Conservation (phyloP, 1,140 invertebrate species). For the Achroia grisella region DNA sequence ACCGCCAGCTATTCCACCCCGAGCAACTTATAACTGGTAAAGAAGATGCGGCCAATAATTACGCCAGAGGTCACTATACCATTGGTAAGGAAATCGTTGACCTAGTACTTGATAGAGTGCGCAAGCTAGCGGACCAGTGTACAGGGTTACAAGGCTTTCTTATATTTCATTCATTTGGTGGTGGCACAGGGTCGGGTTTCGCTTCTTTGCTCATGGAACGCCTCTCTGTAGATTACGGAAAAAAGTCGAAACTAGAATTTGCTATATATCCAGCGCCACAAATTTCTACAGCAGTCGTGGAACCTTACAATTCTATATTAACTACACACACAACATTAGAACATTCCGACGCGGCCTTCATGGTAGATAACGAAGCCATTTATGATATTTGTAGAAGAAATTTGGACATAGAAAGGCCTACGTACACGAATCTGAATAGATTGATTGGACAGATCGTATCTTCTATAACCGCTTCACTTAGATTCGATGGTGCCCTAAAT, state of each 20-base stretch:
- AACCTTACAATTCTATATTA: conserved; percentile 92
- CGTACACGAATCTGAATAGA: conserved; percentile 85
- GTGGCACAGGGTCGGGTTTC: conserved; percentile 92
- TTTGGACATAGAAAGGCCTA: conserved; percentile 89
- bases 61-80: conserved; percentile 90
- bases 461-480: conserved; percentile 82
- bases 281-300: conserved; percentile 91
- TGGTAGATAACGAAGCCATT: conserved; percentile 87
- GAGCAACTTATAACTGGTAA: conserved; percentile 89
- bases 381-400: conserved; percentile 93
- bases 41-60: conserved; percentile 91
- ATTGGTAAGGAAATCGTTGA: conserved; percentile 91
- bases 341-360: conserved; percentile 91
- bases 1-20: conserved; percentile 87
- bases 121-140: conserved; percentile 90
- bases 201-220: conserved; percentile 91
- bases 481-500: conserved; percentile 83
- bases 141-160: conserved; percentile 91
- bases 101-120: conserved; percentile 83
- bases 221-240: conserved; percentile 91
- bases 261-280: conserved; percentile 93
- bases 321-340: conserved; percentile 88
- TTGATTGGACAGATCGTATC: conserved; percentile 91
- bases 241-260: conserved; percentile 93
- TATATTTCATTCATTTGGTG: conserved; percentile 92